phyloP scores from a whole-genome alignment of 2,797 vertebrate species.

The Microctenopoma steveboyesi region DNA sequence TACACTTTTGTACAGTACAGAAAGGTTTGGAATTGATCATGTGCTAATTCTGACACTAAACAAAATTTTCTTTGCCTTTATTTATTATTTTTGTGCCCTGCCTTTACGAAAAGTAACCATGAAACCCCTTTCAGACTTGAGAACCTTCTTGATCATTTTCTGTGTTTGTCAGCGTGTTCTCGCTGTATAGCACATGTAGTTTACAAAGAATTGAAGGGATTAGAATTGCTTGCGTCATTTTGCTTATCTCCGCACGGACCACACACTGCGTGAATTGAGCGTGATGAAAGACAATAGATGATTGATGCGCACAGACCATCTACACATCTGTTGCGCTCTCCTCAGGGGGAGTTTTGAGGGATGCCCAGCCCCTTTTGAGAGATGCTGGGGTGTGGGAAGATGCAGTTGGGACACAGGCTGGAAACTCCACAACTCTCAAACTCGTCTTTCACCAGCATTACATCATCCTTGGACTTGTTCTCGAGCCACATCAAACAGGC shows the following conservation, averaged over 20 bases:
- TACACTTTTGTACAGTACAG: constrained; percentile 15
- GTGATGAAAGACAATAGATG: constrained; percentile 76
- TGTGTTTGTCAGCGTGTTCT: constrained; percentile 29
- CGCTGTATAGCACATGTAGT: constrained; percentile 18
- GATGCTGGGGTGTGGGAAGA: constrained; percentile 70
- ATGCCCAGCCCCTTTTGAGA: constrained; percentile 68
- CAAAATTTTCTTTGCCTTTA: neutral
- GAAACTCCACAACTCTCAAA: constrained; percentile 68
- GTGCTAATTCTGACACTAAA: constrained; percentile 26
- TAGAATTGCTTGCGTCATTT: constrained; percentile 47
- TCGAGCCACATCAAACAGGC: constrained; percentile 69
- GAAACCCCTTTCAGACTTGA: neutral
- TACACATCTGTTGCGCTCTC: constrained; percentile 78
- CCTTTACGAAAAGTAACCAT: constrained; percentile 2
- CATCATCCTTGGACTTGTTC: constrained; percentile 74
- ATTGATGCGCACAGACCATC: constrained; percentile 73
- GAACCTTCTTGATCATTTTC: neutral
- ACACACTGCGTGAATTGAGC: constrained; percentile 60
- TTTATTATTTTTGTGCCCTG: neutral
- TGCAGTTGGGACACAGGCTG: constrained; percentile 59
- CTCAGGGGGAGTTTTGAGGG: constrained; percentile 69
- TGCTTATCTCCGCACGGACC: constrained; percentile 69
- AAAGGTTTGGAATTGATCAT: constrained; percentile 37
- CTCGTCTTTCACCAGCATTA: constrained; percentile 73
- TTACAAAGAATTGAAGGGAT: constrained; percentile 37